Evolutionary conservation across 1,140 invertebrate genomes (phyloP), one percentile per base, ranked within the genome.

Genomic region (Drosophila rhopaloa): DNA sequence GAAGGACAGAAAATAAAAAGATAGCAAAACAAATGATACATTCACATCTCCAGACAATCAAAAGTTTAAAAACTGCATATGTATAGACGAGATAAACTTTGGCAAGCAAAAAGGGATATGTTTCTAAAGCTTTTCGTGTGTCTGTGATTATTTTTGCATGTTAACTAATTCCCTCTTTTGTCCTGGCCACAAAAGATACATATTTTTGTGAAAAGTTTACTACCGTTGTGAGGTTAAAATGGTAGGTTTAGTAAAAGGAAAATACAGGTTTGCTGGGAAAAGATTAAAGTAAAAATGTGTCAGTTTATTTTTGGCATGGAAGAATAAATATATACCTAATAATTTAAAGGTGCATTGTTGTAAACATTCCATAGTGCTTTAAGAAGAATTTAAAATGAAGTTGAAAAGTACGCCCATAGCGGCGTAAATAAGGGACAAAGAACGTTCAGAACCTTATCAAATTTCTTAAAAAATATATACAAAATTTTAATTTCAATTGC

Each of bases 81-180:
- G 38, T 57, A 16, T 63, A 9, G 35, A 32, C 37, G 59, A 62
- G 65, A 67, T 65, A 67, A 63, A 67, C 46, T 67, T 44, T 67
- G 47, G 38, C 47, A 51, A 41, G 46, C 14, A 57, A 46, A 66
- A 67, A 67, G 37, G 41, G 37, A 70, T 70, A 14, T 71, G 11
- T 16, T 41, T 27, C 27, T 27, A 48, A 54, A 37, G 60, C 35
- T 50, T 29, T 24, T 29, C 24, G 38, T 35, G 19, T 48, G 43
- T 53, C 32, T 62, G 63, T 48, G 65, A 70, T 71, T 71, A 71
- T 71, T 58, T 71, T 71, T 41, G 51, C 67, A 71, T 71, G 51
- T 19, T 50, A 71, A 71, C 67, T 58, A 71, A 71, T 71, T 47
- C 65, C 43, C 35, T 19, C 67, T 43, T 24, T 71, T 71, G 65